phyloP scores from a whole-genome alignment of 2,888 invertebrate species.

The Euproctis similis region DNA sequence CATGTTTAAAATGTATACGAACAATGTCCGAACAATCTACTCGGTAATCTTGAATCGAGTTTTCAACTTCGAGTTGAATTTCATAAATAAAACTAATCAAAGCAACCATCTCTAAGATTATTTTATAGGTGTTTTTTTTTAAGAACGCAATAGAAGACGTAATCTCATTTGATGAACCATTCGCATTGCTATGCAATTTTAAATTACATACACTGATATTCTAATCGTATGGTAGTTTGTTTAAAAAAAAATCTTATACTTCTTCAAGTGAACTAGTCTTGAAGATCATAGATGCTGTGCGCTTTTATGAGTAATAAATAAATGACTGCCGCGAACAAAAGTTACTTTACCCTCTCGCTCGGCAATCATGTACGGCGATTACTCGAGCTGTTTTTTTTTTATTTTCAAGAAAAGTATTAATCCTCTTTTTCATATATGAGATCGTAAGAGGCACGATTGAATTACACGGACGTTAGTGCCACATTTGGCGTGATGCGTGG shows the following conservation, averaged over 20 bases:
- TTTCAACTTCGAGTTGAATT: constrained; percentile 23
- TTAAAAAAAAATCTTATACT: too few species aligned
- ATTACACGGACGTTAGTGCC: constrained; percentile 53
- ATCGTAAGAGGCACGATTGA: constrained; percentile 34
- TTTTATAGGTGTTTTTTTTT: too few species aligned
- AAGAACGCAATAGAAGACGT: too few species aligned
- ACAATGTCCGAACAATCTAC: constrained; percentile 13
- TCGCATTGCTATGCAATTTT: too few species aligned
- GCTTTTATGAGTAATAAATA: constrained; percentile 18
- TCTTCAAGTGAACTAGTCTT: too few species aligned
- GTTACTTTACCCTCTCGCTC: constrained; percentile 15
- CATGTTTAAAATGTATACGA: too few species aligned
- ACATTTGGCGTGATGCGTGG: constrained; percentile 35
- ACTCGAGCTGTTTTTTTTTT: too few species aligned
- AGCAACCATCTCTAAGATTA: constrained; percentile 12
- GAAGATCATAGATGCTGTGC: too few species aligned
- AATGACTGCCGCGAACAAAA: constrained; percentile 18
- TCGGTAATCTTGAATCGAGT: constrained; percentile 28
- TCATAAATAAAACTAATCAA: constrained; percentile 15
- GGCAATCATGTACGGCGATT: constrained; percentile 25
- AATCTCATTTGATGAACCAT: too few species aligned
- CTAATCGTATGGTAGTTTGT: too few species aligned
- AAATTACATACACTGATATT: too few species aligned
- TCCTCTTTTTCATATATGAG: constrained; percentile 27
- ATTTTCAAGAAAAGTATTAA: constrained; percentile 26